Evolutionary conservation across 2,888 invertebrate species (phyloP).

Genomic region (Synergus itoensis): DNA sequence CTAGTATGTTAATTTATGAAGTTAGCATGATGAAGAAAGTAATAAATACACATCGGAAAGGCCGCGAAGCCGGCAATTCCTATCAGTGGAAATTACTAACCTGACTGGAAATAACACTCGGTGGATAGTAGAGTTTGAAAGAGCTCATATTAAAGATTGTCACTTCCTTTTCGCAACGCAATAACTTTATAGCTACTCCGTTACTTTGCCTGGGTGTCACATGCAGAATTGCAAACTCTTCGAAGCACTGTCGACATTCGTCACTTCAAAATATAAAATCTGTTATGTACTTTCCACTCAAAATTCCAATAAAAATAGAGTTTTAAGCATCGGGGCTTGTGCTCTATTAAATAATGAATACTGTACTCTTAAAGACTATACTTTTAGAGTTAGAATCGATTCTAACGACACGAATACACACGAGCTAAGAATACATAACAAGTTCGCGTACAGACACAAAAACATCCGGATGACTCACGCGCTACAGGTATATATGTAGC

Average conservation of each 20-base stretch:
- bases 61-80: background rate
- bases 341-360: background rate
- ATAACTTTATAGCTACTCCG: constrained; percentile 16
- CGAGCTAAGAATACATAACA: constrained; percentile 19
- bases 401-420: constrained; percentile 23
- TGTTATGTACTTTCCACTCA: background rate
- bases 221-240: constrained; percentile 15
- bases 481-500: constrained; percentile 31
- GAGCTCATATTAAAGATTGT: constrained; percentile 33
- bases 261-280: background rate
- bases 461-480: constrained; percentile 38
- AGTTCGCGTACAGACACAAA: constrained; percentile 6
- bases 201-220: constrained; percentile 7
- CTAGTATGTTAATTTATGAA: background rate
- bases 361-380: background rate
- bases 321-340: background rate
- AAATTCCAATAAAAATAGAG: background rate
- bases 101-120: constrained; percentile 37
- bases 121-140: constrained; percentile 37
- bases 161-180: constrained; percentile 9
- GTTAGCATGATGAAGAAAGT: constrained; percentile 13
- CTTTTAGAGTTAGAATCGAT: constrained; percentile 26
- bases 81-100: constrained; percentile 26
- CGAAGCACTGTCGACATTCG: background rate
- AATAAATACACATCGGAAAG: background rate